phyloP scores from a whole-genome alignment of 1,140 invertebrate genomes.

The Parapsyche elsis region DNA sequence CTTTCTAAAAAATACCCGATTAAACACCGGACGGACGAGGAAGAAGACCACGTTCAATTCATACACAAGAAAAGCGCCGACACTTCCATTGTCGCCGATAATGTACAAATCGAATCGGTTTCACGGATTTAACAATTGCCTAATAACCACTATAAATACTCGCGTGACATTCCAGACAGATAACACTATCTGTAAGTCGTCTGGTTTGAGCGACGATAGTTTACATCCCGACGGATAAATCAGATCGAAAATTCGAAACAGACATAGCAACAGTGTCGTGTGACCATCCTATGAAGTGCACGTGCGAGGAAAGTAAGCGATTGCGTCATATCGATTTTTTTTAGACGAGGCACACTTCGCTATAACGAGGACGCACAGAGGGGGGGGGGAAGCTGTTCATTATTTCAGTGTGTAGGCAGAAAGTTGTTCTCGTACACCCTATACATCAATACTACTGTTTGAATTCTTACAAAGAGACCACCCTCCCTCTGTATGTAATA shows the following conservation, averaged over 20 bases:
- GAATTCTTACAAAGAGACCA: not conserved
- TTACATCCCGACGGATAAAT: too few species aligned
- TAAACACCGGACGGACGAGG: not conserved
- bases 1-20: not conserved
- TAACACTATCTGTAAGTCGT: too few species aligned
- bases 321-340: not conserved
- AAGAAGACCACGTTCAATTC: not conserved
- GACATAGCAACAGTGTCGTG: too few species aligned
- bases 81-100: not conserved
- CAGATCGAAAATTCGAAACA: too few species aligned
- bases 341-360: not conserved
- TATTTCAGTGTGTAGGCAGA: not conserved
- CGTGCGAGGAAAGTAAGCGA: not conserved
- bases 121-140: too few species aligned
- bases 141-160: too few species aligned
- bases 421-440: not conserved
- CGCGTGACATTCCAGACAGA: too few species aligned
- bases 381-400: not conserved
- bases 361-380: not conserved
- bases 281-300: not conserved
- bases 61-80: not conserved
- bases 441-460: not conserved
- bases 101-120: not conserved
- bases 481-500: constrained; percentile 1
- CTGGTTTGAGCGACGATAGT: too few species aligned